Evolutionary conservation across 2,888 invertebrate species (phyloP).

Genomic region (Hermaeophaga mercurialis): DNA sequence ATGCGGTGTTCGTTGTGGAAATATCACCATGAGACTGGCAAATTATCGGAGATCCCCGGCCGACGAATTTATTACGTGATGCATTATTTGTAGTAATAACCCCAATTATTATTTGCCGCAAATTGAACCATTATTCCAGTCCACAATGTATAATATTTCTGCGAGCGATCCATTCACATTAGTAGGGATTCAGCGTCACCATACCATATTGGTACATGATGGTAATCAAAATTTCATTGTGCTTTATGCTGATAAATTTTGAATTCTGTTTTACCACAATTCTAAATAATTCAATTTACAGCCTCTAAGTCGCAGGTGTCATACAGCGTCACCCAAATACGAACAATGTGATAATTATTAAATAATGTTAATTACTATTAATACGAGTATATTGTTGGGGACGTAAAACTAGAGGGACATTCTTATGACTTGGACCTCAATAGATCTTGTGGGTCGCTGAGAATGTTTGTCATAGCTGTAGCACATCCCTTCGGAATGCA

Average conservation of each 20-base stretch:
- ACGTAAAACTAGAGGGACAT: no score
- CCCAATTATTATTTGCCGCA: conserved; percentile 39
- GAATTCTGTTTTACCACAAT: no score
- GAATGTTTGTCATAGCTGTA: conserved; percentile 6
- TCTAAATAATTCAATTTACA: no score
- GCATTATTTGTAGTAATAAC: conserved; percentile 38
- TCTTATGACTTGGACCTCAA: no score
- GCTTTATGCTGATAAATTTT: no score
- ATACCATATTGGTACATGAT: no score
- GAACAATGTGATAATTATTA: no score
- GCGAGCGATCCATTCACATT: conserved; percentile 1
- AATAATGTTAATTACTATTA: no score
- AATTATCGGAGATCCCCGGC: conserved; percentile 41
- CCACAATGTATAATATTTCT: conserved; percentile 13
- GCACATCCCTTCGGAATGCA: conserved; percentile 15
- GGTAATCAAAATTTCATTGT: no score
- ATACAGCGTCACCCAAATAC: no score
- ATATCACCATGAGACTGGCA: conserved; percentile 35
- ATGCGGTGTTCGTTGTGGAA: conserved; percentile 39
- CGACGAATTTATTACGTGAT: conserved; percentile 38
- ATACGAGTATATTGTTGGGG: no score
- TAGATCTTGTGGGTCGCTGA: neutral
- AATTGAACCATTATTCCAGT: conserved; percentile 30
- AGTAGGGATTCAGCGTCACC: neutral
- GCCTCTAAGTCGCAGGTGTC: no score